phyloP scores from a whole-genome alignment of 2,888 invertebrate species.

The Balanococcus diminutus region DNA sequence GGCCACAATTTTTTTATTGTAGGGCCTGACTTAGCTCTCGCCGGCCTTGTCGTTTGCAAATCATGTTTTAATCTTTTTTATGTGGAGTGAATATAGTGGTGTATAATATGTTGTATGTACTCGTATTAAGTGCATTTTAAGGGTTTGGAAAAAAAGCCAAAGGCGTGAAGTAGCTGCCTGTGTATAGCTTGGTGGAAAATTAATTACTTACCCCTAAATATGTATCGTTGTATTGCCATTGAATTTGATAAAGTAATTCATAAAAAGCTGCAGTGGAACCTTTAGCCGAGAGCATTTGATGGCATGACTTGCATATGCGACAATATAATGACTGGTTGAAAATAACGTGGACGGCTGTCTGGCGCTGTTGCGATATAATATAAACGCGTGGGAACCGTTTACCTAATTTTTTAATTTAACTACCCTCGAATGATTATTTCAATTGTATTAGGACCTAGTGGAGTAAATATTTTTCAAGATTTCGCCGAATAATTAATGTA shows the following conservation, averaged over 20 bases:
- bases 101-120: no score
- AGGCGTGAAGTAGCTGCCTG: neutral
- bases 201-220: neutral
- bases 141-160: neutral
- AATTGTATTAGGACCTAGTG: neutral
- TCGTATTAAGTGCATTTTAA: no score
- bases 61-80: no score
- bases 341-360: conserved; percentile 33
- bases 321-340: conserved; percentile 32
- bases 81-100: no score
- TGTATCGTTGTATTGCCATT: neutral
- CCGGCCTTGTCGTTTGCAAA: no score
- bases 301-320: conserved; percentile 38
- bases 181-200: neutral
- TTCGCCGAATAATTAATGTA: neutral
- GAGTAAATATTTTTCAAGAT: neutral
- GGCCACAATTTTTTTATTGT: no score
- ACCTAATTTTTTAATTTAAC: conserved; percentile 14
- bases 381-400: conserved; percentile 28
- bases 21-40: neutral
- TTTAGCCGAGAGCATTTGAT: conserved; percentile 35
- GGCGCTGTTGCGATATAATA: conserved; percentile 24
- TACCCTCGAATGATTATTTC: conserved; percentile 1
- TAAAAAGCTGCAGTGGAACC: conserved; percentile 1
- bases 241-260: neutral